These are phyloP conservation scores for Microcaecilia unicolor DNA, from an alignment of 2,797 vertebrate genomes.

Conservation along the genomic window DNA sequence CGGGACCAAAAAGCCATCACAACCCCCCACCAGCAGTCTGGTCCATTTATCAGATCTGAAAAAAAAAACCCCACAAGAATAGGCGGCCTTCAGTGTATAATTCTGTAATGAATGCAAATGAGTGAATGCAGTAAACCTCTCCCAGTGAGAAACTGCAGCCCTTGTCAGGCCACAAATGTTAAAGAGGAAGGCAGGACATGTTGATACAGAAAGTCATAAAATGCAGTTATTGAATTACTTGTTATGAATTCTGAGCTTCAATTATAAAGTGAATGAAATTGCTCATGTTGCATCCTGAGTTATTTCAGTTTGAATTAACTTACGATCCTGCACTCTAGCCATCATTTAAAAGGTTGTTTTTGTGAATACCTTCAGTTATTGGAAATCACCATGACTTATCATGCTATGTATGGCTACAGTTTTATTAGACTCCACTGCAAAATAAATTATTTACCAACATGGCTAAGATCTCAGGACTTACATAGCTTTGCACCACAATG, in stretches of 20 bases:
- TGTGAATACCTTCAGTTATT: too few relatives aligned
- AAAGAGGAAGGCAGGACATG: slow-evolving; percentile 10
- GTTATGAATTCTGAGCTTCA: slow-evolving; percentile 14
- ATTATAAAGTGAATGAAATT: slow-evolving; percentile 10
- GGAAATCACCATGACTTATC: too few relatives aligned
- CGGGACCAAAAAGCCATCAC: slow-evolving; percentile 41
- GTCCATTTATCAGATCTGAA: slow-evolving; percentile 43
- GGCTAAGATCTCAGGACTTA: too few relatives aligned
- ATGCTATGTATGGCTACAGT: too few relatives aligned
- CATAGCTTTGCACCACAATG: too few relatives aligned
- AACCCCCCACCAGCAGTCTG: slow-evolving; percentile 23
- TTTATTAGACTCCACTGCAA: too few relatives aligned
- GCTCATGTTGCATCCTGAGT: slow-evolving; percentile 1
- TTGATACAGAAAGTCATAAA: slow-evolving; percentile 8
- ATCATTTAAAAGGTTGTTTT: too few relatives aligned
- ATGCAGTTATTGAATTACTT: slow-evolving; percentile 9
- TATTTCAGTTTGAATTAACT: slow-evolving; percentile 1
- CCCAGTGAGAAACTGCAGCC: slow-evolving; percentile 9
- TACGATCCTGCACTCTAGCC: too few relatives aligned
- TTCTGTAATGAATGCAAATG: slow-evolving; percentile 43
- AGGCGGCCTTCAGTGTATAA: slow-evolving; percentile 32
- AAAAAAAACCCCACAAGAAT: slow-evolving; percentile 28
- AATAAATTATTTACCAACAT: too few relatives aligned
- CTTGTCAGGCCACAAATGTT: slow-evolving; percentile 10
- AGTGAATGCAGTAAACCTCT: slow-evolving; percentile 26